Percentiles rank a stretch among this genome's conserved stretches.
Conservation (phyloP, 1,140 invertebrate genomes). For the Drosophila lini region DNA sequence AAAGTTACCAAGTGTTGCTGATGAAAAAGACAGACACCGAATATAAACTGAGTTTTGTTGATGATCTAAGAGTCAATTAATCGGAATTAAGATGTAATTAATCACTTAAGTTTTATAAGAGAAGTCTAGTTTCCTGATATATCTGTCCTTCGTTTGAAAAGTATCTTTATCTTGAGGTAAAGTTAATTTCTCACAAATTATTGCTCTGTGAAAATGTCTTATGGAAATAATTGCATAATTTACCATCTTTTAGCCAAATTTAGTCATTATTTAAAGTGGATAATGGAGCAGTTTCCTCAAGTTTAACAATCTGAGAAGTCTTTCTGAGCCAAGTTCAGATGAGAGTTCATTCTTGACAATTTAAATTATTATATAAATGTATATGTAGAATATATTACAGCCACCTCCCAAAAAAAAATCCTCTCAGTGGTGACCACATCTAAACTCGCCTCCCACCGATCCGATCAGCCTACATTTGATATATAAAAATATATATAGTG, state of each 20-base stretch:
- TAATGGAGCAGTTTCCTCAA: slow-evolving; percentile 16
- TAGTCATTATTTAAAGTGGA: slow-evolving; percentile 27
- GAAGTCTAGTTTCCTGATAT: neutral
- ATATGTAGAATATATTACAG: neutral
- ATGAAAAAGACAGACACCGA: slow-evolving; percentile 12
- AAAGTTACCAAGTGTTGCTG: slow-evolving; percentile 13
- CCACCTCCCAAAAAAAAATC: slow-evolving; percentile 14
- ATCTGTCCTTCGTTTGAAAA: neutral
- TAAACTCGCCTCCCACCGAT: slow-evolving; percentile 7
- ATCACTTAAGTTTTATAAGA: neutral
- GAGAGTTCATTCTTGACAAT: slow-evolving; percentile 9
- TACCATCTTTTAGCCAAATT: slow-evolving; percentile 2
- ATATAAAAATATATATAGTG: slow-evolving; percentile 6
- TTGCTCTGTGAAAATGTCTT: slow-evolving; percentile 1
- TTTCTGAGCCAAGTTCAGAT: neutral
- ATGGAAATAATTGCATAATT: slow-evolving; percentile 7
- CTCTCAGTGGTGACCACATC: slow-evolving; percentile 16
- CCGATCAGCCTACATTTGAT: slow-evolving; percentile 26
- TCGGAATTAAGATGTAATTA: slow-evolving; percentile 7
- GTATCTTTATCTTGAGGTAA: neutral
- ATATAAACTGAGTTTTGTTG: neutral
- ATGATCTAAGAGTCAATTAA: slow-evolving; percentile 41
- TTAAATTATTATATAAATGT: neutral
- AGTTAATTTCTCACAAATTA: slow-evolving; percentile 1
- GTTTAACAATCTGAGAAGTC: slow-evolving; percentile 21